Conservation (phyloP, 2,113 vertebrate genomes). For the Pionites leucogaster region DNA sequence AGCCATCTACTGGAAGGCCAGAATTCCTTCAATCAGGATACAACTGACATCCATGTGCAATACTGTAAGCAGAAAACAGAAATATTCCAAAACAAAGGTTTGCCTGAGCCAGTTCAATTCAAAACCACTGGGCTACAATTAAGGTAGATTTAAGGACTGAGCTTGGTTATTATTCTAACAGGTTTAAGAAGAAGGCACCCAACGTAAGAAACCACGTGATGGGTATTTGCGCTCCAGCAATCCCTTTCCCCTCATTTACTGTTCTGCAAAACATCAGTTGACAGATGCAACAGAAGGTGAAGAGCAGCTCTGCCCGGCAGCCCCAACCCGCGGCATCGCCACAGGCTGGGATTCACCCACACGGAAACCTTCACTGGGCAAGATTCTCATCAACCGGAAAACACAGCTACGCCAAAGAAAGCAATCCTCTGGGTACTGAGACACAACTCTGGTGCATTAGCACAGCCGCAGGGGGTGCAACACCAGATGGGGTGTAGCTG, state of each 20-base stretch:
- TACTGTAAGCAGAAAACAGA: not conserved
- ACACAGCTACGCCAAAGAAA: not conserved
- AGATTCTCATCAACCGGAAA: not conserved
- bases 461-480: not conserved
- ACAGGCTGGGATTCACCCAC: not conserved
- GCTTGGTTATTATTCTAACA: not conserved
- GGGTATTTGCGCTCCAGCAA: not conserved
- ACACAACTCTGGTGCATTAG: not conserved
- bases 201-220: not conserved
- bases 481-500: not conserved
- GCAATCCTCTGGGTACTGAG: not conserved
- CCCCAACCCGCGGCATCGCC: not conserved
- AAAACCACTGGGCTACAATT: not conserved
- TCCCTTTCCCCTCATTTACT: not conserved
- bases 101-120: not conserved
- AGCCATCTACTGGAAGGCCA: not conserved
- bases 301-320: not conserved
- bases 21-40: not conserved
- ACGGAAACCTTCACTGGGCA: not conserved
- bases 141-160: not conserved
- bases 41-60: not conserved
- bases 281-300: not conserved
- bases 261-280: not conserved
- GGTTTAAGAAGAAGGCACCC: not conserved
- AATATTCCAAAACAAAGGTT: not conserved